Evolutionary conservation across 2,113 vertebrate genomes (phyloP).

Genomic region (Centropus unirufus): DNA sequence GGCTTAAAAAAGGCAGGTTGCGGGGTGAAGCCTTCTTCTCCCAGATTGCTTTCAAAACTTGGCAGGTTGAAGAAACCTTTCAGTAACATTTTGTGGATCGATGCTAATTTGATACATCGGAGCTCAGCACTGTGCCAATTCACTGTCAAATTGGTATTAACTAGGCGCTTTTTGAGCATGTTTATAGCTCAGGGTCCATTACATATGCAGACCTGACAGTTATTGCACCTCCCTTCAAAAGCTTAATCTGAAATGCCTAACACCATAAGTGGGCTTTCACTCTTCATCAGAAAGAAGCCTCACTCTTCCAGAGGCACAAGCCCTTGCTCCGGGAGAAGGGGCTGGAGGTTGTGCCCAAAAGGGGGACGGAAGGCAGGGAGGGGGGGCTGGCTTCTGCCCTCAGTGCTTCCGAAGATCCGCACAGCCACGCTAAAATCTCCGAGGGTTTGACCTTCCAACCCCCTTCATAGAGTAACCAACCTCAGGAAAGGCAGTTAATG

Average conservation of each 20-base stretch:
- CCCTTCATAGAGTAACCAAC: background rate
- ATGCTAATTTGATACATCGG: constrained; percentile 71
- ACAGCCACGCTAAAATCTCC: background rate
- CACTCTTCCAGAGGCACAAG: background rate
- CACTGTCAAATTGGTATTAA: constrained; percentile 71
- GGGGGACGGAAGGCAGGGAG: background rate
- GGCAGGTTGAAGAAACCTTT: constrained; percentile 70
- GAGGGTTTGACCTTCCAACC: background rate
- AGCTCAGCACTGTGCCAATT: constrained; percentile 44
- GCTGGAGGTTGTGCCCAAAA: background rate
- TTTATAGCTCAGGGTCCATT: constrained; percentile 68
- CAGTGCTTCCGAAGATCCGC: background rate
- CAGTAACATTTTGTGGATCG: constrained; percentile 66
- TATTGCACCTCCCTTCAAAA: constrained; percentile 39
- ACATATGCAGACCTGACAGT: constrained; percentile 70
- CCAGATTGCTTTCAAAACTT: constrained; percentile 63
- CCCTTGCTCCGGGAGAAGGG: background rate
- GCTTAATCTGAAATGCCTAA: constrained; percentile 39
- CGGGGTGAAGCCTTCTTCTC: constrained; percentile 18
- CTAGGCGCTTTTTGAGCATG: constrained; percentile 44
- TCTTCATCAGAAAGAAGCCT: constrained; percentile 1
- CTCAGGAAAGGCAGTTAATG: background rate
- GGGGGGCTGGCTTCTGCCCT: background rate
- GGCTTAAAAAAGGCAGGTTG: background rate
- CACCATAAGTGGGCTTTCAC: background rate